These are phyloP conservation scores for Brachycybe producta DNA, from an alignment of 2,888 invertebrate species.

Conservation along the genomic window DNA sequence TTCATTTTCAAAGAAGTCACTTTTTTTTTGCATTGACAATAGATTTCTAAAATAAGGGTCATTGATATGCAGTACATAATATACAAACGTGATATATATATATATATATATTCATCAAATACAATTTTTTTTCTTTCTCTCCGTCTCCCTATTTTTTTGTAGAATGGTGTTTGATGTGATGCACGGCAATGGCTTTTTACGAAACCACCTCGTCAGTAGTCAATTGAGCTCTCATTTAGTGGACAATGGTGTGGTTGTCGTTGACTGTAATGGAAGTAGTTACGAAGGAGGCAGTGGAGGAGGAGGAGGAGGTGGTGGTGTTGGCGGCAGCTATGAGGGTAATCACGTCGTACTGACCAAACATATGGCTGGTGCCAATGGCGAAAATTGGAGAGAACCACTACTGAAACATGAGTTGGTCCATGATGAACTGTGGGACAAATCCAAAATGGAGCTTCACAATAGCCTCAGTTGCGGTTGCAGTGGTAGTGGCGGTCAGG, in stretches of 20 bases:
- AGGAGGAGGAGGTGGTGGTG: neutral
- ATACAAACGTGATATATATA: neutral
- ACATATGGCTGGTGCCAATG: conserved; percentile 6
- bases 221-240: conserved; percentile 4
- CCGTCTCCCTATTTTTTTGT: too few species aligned
- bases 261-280: too few species aligned
- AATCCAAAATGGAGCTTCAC: neutral
- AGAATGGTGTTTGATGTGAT: conserved; percentile 21
- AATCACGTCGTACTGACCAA: conserved; percentile 12
- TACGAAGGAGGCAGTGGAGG: neutral
- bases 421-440: conserved; percentile 8
- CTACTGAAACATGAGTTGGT: conserved; percentile 14
- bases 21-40: neutral
- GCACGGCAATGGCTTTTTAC: conserved; percentile 18
- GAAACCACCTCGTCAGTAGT: conserved; percentile 11
- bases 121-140: too few species aligned
- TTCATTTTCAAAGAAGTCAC: neutral
- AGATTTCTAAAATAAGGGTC: too few species aligned
- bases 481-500: conserved; percentile 36
- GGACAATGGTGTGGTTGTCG: neutral
- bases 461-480: neutral
- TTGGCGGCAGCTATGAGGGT: neutral
- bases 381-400: conserved; percentile 18
- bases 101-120: too few species aligned
- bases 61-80: neutral